These are phyloP conservation scores for Drosophila obscura DNA, from an alignment of 1,140 invertebrate species.

Conservation along the genomic window DNA sequence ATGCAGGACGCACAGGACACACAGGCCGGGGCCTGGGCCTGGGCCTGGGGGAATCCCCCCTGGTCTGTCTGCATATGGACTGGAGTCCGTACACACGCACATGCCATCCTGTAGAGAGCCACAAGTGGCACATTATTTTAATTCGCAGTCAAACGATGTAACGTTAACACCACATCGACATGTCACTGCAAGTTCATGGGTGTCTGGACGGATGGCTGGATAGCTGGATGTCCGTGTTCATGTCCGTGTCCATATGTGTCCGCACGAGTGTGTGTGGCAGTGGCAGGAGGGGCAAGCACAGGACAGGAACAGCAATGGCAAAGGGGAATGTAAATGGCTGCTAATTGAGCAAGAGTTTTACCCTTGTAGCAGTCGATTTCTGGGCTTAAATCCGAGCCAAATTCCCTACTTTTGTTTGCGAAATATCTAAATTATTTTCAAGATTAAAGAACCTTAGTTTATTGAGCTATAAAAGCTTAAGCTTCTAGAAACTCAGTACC, in stretches of 20 bases:
- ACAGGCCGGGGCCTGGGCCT: neutral
- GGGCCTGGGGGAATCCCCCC: neutral
- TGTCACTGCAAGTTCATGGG: constrained; percentile 51
- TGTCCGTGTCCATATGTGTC: constrained; percentile 16
- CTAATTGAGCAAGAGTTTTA: neutral
- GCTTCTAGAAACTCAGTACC: too few relatives aligned
- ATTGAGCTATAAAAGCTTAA: too few relatives aligned
- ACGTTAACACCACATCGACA: constrained; percentile 70
- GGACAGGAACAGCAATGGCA: constrained; percentile 8
- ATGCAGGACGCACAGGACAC: constrained; percentile 29
- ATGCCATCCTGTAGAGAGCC: constrained; percentile 54
- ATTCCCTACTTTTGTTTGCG: too few relatives aligned
- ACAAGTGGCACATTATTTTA: constrained; percentile 84
- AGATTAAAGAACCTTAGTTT: too few relatives aligned
- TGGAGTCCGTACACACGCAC: constrained; percentile 18
- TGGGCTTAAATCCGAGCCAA: too few relatives aligned
- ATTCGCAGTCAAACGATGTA: constrained; percentile 80
- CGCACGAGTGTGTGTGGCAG: neutral
- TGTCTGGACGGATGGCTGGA: too few relatives aligned
- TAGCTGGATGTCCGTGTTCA: neutral
- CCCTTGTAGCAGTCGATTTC: neutral
- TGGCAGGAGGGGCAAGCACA: neutral
- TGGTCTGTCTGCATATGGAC: neutral
- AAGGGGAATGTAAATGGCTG: neutral
- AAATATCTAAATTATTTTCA: too few relatives aligned